phyloP scores from a whole-genome alignment of 2,888 invertebrate species.

The Parapristionchus giblindavisi region DNA sequence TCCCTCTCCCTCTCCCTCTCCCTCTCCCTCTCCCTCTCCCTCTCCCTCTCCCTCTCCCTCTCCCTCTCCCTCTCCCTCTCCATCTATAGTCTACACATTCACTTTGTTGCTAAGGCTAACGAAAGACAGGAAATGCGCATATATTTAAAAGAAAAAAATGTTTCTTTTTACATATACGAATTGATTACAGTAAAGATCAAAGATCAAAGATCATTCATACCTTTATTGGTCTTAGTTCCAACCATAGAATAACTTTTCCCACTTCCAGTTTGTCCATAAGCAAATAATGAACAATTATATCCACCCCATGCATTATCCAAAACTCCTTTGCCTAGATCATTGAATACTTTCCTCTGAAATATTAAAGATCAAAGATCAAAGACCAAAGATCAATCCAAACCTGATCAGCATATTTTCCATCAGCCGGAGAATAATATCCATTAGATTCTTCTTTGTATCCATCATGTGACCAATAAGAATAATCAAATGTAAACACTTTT shows the following conservation, averaged over 20 bases:
- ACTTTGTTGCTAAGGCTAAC: constrained; percentile 6
- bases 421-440: constrained; percentile 72
- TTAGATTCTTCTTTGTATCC: constrained; percentile 72
- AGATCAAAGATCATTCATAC: constrained; percentile 33
- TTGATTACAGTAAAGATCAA: background rate
- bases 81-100: background rate
- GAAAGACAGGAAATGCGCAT: too few relatives aligned
- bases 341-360: constrained; percentile 73
- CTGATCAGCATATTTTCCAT: constrained; percentile 74
- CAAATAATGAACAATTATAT: constrained; percentile 75
- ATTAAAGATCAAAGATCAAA: background rate
- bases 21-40: constrained; percentile 2
- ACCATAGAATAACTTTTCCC: constrained; percentile 76
- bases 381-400: constrained; percentile 60
- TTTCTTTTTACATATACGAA: too few relatives aligned
- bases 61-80: constrained; percentile 18
- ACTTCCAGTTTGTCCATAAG: constrained; percentile 75
- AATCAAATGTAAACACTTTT: constrained; percentile 74
- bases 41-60: constrained; percentile 16
- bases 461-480: constrained; percentile 76
- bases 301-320: constrained; percentile 74
- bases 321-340: constrained; percentile 74
- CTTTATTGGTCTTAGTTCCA: constrained; percentile 74
- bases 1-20: background rate
- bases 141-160: background rate